Percentiles rank a stretch among this genome's conserved stretches.
phyloP scores from a whole-genome alignment of 1,140 invertebrate species.

The Tribolium madens region DNA sequence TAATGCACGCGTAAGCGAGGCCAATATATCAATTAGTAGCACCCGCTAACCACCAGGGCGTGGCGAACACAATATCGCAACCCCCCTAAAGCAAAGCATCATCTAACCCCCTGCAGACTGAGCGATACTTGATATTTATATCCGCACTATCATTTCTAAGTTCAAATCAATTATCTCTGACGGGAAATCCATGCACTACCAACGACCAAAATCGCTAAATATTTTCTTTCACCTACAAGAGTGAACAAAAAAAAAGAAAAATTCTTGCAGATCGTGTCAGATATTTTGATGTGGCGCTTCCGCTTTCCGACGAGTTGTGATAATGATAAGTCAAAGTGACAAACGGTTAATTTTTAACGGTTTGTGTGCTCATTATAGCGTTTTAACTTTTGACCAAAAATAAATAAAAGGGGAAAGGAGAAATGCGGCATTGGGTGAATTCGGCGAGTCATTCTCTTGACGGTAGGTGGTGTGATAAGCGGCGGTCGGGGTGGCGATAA shows the following conservation, averaged over 20 bases:
- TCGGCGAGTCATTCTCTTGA: conserved; percentile 50
- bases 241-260: conserved; percentile 22
- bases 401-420: conserved; percentile 28
- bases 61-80: conserved; percentile 56
- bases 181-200: neutral
- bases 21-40: conserved; percentile 60
- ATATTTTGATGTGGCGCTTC: conserved; percentile 34
- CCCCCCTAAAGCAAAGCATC: conserved; percentile 45
- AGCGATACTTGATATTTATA: conserved; percentile 42
- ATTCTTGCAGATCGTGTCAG: conserved; percentile 34
- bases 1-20: conserved; percentile 49
- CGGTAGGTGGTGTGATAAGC: conserved; percentile 55
- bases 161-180: conserved; percentile 48
- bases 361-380: conserved; percentile 31
- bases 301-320: conserved; percentile 20
- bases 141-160: conserved; percentile 44
- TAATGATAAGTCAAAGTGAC: conserved; percentile 43
- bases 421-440: conserved; percentile 42
- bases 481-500: conserved; percentile 55
- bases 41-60: conserved; percentile 58
- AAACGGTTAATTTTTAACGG: conserved; percentile 41
- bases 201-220: neutral
- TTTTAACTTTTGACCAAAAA: conserved; percentile 41
- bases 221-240: neutral
- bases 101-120: conserved; percentile 39